A percentile compares a stretch with the other conserved stretches of the same genome.
Evolutionary conservation across 2,888 invertebrate species (phyloP).

Genomic region (Chydorus sphaericus): DNA sequence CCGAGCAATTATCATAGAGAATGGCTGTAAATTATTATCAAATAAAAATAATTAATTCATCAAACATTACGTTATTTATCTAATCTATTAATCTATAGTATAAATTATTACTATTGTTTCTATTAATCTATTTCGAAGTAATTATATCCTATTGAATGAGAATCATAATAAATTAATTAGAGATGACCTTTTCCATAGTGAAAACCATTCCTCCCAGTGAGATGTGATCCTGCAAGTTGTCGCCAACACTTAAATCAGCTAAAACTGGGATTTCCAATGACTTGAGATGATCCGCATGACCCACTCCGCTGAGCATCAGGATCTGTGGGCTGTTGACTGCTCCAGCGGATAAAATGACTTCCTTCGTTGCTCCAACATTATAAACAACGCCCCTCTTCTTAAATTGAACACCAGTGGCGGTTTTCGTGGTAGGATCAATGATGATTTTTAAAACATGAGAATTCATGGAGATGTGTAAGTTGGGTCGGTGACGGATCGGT

Average conservation of each 20-base stretch:
- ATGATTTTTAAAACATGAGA: conserved; percentile 62
- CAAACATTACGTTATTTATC: no score
- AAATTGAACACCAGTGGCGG: conserved; percentile 66
- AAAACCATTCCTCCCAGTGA: conserved; percentile 22
- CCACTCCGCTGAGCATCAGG: conserved; percentile 33
- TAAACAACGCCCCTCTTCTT: conserved; percentile 44
- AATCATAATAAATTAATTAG: no score
- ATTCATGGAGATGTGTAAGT: conserved; percentile 64
- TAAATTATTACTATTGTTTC: no score
- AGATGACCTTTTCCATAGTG: neutral
- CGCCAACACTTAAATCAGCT: conserved; percentile 56
- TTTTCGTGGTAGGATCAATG: conserved; percentile 50
- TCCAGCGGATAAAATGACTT: conserved; percentile 74
- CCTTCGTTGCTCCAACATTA: conserved; percentile 53
- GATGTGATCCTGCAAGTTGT: conserved; percentile 45
- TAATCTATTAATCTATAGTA: no score
- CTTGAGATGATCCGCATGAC: conserved; percentile 57
- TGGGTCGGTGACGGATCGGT: conserved; percentile 56
- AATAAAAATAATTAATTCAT: no score
- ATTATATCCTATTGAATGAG: no score
- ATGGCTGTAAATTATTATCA: neutral
- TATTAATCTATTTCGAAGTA: no score
- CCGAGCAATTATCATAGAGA: neutral
- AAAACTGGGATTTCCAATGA: conserved; percentile 56
- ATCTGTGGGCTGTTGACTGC: conserved; percentile 77